Percentiles rank a stretch among this genome's conserved stretches.
phyloP scores from a whole-genome alignment of 2,888 invertebrate genomes.

The Plebejus melissa region DNA sequence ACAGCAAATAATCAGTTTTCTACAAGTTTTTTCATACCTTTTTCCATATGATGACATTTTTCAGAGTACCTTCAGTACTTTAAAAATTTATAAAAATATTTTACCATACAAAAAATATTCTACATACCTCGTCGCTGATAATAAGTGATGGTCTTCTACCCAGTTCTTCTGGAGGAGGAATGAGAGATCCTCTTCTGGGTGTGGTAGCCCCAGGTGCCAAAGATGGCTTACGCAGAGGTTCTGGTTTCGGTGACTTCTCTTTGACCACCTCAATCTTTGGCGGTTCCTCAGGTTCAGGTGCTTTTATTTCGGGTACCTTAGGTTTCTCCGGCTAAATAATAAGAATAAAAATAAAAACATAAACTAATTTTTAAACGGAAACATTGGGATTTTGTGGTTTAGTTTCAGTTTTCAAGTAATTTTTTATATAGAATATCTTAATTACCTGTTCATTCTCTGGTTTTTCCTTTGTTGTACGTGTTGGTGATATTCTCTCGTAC shows the following conservation, averaged over 20 bases:
- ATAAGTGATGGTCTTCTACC: conserved; percentile 93
- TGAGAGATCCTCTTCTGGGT: conserved; percentile 87
- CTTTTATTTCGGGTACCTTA: conserved; percentile 84
- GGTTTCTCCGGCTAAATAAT: conserved; percentile 48
- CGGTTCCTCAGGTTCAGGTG: conserved; percentile 80
- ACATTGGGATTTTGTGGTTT: neutral
- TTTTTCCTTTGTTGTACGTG: conserved; percentile 70
- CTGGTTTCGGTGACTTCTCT: conserved; percentile 84
- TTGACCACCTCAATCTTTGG: conserved; percentile 92
- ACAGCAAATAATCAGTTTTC: conserved; percentile 49
- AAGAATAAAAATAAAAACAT: neutral
- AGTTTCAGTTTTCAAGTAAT: neutral
- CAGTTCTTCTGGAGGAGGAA: conserved; percentile 93
- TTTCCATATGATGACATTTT: conserved; percentile 39
- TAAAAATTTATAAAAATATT: conserved; percentile 23
- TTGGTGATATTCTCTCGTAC: conserved; percentile 80
- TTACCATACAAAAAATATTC: conserved; percentile 30
- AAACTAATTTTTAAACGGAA: neutral
- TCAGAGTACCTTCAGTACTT: conserved; percentile 31
- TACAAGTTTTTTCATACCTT: conserved; percentile 59
- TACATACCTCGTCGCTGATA: conserved; percentile 95
- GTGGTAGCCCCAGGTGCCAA: conserved; percentile 78
- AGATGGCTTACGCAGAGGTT: conserved; percentile 85
- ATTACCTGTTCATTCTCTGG: conserved; percentile 62
- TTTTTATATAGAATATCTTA: neutral